A percentile compares a stretch with the other conserved stretches of the same genome.
These are phyloP conservation scores for Olivierus martensii DNA, from an alignment of 1,140 invertebrate genomes.

Conservation along the genomic window DNA sequence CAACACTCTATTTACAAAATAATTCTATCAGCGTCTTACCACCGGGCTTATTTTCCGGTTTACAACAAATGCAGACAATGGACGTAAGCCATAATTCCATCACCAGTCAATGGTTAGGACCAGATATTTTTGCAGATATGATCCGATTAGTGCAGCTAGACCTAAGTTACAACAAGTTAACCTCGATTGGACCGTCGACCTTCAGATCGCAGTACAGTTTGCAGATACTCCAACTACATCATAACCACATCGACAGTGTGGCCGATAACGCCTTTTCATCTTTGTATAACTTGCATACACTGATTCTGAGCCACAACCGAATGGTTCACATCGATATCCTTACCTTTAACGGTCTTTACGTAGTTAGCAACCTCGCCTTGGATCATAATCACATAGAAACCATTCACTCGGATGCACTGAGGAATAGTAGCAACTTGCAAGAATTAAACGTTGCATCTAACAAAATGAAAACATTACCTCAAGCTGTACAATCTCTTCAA, in stretches of 20 bases:
- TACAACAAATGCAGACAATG: slow-evolving; percentile 64
- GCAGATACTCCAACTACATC: slow-evolving; percentile 62
- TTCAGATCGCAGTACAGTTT: slow-evolving; percentile 66
- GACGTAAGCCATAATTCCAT: slow-evolving; percentile 77
- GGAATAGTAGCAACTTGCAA: slow-evolving; percentile 60
- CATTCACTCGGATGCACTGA: slow-evolving; percentile 62
- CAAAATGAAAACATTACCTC: slow-evolving; percentile 52
- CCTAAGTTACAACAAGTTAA: slow-evolving; percentile 67
- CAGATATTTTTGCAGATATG: slow-evolving; percentile 66
- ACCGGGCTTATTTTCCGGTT: slow-evolving; percentile 56
- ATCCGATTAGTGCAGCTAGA: slow-evolving; percentile 72
- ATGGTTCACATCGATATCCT: slow-evolving; percentile 58
- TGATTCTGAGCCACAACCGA: slow-evolving; percentile 62
- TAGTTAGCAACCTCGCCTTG: slow-evolving; percentile 56
- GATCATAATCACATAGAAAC: slow-evolving; percentile 62
- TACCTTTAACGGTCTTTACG: slow-evolving; percentile 60
- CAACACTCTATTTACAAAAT: slow-evolving; percentile 73
- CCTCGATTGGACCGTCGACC: slow-evolving; percentile 60
- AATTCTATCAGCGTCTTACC: slow-evolving; percentile 62
- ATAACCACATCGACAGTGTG: slow-evolving; percentile 62
- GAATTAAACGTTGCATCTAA: slow-evolving; percentile 74
- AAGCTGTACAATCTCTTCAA: slow-evolving; percentile 54
- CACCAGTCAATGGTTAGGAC: slow-evolving; percentile 60
- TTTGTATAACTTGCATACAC: slow-evolving; percentile 66
- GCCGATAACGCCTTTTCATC: slow-evolving; percentile 63